Conservation (phyloP, 2,888 invertebrate species). For the Phymatocera aterrima region DNA sequence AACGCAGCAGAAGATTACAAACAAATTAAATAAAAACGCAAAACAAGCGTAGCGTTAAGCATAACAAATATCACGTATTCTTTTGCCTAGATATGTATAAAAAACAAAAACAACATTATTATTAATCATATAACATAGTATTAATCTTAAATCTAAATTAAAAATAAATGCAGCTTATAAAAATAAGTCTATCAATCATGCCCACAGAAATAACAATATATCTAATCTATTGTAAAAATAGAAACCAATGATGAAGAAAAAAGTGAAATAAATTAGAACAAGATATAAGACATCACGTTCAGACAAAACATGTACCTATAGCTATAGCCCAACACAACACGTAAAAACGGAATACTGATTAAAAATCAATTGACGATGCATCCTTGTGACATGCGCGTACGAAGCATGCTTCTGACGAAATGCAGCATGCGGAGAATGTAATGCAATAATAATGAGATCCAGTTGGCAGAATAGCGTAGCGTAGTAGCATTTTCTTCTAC, state of each 20-base stretch:
- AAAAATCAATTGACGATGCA: conserved; percentile 36
- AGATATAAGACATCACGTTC: conserved; percentile 37
- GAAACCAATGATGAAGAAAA: conserved; percentile 37
- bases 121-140: conserved; percentile 20
- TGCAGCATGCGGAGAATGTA: conserved; percentile 39
- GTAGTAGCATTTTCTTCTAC: conserved; percentile 39
- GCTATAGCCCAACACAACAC: conserved; percentile 48
- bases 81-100: conserved; percentile 20
- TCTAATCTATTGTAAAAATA: conserved; percentile 37
- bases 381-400: conserved; percentile 33
- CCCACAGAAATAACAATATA: conserved; percentile 36
- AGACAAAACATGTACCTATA: conserved; percentile 44
- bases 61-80: conserved; percentile 19
- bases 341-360: conserved; percentile 5
- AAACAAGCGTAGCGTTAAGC: conserved; percentile 42
- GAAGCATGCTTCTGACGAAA: conserved; percentile 38
- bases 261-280: conserved; percentile 29
- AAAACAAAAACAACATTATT: conserved; percentile 34
- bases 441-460: conserved; percentile 26
- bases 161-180: conserved; percentile 29
- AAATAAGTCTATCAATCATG: conserved; percentile 27
- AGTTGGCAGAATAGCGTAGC: conserved; percentile 43
- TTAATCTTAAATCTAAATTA: conserved; percentile 38
- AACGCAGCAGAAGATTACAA: conserved; percentile 45
- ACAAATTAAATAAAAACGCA: conserved; percentile 44